These are phyloP conservation scores for Nanger granti DNA, from an alignment of 2,113 vertebrate species.

Conservation along the genomic window DNA sequence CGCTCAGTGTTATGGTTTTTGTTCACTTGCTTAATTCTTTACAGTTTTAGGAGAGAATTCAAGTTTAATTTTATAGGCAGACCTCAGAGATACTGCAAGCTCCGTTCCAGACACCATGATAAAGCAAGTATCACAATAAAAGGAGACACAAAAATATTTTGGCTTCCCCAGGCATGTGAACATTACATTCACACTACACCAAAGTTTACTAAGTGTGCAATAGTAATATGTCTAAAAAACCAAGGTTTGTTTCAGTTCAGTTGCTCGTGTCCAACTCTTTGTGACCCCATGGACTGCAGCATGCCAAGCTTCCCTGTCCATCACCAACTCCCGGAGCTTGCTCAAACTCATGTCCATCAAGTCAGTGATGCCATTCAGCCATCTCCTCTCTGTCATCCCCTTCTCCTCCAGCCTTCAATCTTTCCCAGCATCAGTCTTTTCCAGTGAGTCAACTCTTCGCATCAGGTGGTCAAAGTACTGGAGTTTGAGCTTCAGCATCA, in stretches of 20 bases:
- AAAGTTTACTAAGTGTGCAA: background rate
- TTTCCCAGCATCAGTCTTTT: background rate
- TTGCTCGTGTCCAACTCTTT: rapidly evolving
- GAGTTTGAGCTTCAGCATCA: background rate
- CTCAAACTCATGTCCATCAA: background rate
- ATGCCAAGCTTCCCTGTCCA: background rate
- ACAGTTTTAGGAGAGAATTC: background rate
- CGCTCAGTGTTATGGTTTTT: background rate
- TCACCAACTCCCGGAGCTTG: background rate
- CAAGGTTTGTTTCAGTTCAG: background rate
- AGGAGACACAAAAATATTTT: background rate
- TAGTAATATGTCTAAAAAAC: background rate
- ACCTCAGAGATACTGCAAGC: background rate
- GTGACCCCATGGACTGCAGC: background rate
- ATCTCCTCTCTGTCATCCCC: background rate
- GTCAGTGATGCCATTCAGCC: background rate
- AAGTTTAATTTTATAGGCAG: background rate
- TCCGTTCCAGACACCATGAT: background rate
- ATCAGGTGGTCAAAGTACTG: background rate
- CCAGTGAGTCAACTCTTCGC: background rate
- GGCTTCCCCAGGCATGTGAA: background rate
- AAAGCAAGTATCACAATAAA: background rate
- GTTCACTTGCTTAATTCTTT: background rate
- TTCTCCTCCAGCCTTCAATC: background rate
- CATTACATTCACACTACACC: background rate